Evolutionary conservation across 2,888 invertebrate species (phyloP), one percentile per base, ranked within the genome.

Genomic region (Hyposoter dolosus): DNA sequence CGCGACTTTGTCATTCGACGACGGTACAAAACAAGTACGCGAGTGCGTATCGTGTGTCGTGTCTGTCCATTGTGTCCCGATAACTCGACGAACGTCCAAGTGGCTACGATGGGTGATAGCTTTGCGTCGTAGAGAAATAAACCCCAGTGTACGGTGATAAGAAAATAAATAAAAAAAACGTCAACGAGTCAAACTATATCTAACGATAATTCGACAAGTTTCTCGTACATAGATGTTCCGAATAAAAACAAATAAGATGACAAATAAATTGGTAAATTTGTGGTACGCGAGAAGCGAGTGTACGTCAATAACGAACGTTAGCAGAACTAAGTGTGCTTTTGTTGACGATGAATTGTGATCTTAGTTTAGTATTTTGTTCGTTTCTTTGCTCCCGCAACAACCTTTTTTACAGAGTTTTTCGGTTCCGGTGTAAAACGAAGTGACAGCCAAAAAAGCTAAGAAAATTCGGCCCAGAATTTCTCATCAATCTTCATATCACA

Each of bases 301-400:
- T 79, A 89, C 81, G 77, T 87, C 74, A 63, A 77, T 89, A 68
- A 88, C 87, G 82, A 90, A 90, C 89, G 90, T 88, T 88, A 93
- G 60, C 60, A 60, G 93, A 89, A 93, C 93, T 93, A 93, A 93
- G 92, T 93, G 90, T 88, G 88, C 88, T 75, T 89, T 83, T 68
- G 89, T 90, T 92, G 91, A 93, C 88, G 89, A 93, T 92, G 91
- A 90, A 89, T 93, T 92, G 93, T 93, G 93, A 93, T 93, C 93
- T 82, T 82, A 90, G 91, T 92, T 91, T 75, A 53, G 56, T 50
- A 23, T 74, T 81, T 74, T 66, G 65, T 81, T 74, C 45, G 68
- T 56, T 63, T 84, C 50, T 71, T 90, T 66, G 45, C 74, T 85
- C 69, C 65, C 76, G 65, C 60, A 28, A 60, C 60, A 60, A 28